Conservation (phyloP, 2,888 invertebrate species). For the Melieria crassipennis region DNA sequence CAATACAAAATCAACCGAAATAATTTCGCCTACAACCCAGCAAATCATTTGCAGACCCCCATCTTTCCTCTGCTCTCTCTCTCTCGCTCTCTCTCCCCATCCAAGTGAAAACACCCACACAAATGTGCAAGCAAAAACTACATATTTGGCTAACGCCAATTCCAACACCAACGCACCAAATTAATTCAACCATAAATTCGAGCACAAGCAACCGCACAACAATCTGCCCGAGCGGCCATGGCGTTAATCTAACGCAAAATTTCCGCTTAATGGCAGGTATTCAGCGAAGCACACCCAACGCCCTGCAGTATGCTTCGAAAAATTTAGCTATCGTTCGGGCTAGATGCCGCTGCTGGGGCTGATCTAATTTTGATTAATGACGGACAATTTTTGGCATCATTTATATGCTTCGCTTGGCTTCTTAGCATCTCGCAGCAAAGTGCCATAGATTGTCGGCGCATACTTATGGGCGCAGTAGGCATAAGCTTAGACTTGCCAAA, state of each 20-base stretch:
- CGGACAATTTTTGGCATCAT: constrained; percentile 45
- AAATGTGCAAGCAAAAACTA: no score
- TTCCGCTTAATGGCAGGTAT: constrained; percentile 20
- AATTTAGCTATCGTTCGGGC: no score
- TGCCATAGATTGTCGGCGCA: background rate
- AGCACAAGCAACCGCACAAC: constrained; percentile 16
- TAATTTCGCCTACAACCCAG: no score
- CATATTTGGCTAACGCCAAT: no score
- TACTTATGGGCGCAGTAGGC: background rate
- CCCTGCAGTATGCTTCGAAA: no score
- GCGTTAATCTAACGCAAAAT: constrained; percentile 34
- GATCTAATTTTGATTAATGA: constrained; percentile 50
- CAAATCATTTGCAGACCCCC: no score
- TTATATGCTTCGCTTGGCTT: constrained; percentile 46
- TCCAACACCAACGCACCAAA: constrained; percentile 8
- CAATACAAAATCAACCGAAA: no score
- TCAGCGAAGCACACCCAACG: background rate
- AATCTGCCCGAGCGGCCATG: background rate
- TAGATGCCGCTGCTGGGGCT: background rate
- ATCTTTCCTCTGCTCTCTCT: no score
- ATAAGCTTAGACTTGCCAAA: constrained; percentile 17
- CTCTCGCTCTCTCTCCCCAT: no score
- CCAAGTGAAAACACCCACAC: no score
- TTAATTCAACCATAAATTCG: constrained; percentile 37
- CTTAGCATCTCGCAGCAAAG: constrained; percentile 4